Evolutionary conservation across 1,140 invertebrate genomes (phyloP).

Genomic region (Drosophila pandora): DNA sequence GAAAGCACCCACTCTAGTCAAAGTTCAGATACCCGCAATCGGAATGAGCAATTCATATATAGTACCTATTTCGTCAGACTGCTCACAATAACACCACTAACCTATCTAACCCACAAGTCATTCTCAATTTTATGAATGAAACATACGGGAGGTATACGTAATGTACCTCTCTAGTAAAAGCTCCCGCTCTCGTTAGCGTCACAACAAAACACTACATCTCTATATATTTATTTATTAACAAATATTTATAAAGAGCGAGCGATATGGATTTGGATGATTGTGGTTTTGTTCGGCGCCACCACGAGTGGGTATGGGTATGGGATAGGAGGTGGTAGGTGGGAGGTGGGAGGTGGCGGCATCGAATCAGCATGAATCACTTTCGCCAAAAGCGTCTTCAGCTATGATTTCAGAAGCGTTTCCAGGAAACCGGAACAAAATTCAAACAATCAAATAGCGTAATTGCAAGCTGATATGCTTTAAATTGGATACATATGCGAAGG

Average conservation of each 20-base stretch:
- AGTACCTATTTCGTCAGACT: slow-evolving; percentile 14
- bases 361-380: slow-evolving; percentile 60
- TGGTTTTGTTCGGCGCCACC: slow-evolving; percentile 33
- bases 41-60: slow-evolving; percentile 20
- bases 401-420: slow-evolving; percentile 74
- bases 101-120: not conserved
- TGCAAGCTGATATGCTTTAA: slow-evolving; percentile 29
- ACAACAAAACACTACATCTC: slow-evolving; percentile 24
- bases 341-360: slow-evolving; percentile 2
- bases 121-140: slow-evolving; percentile 36
- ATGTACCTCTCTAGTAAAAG: slow-evolving; percentile 31
- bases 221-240: not conserved
- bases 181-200: slow-evolving; percentile 16
- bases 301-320: not conserved
- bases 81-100: slow-evolving; percentile 14
- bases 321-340: not conserved
- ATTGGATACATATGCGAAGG: slow-evolving; percentile 2
- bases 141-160: slow-evolving; percentile 3
- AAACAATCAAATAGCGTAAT: slow-evolving; percentile 59
- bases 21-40: slow-evolving; percentile 11
- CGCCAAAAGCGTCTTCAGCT: slow-evolving; percentile 58
- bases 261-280: slow-evolving; percentile 33
- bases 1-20: slow-evolving; percentile 24
- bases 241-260: slow-evolving; percentile 20
- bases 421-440: slow-evolving; percentile 59